A percentile compares a stretch with the other conserved stretches of the same genome.
Conservation (phyloP, 2,797 vertebrate genomes). For the Diglossa cyanea region DNA sequence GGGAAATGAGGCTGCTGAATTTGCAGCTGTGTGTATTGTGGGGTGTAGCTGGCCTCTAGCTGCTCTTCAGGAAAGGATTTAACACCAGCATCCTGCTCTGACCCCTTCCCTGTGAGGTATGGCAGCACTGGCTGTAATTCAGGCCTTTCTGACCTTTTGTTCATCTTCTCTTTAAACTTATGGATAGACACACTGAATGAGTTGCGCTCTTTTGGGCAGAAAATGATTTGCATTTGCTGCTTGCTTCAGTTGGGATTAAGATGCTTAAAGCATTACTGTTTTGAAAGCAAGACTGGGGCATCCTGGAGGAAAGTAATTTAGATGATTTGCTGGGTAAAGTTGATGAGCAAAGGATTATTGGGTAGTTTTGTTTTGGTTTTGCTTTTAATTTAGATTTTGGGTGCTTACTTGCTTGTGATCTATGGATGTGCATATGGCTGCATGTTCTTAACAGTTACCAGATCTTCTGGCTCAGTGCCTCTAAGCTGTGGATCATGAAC, state of each 20-base stretch:
- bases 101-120: background rate
- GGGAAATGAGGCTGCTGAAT: background rate
- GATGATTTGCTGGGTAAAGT: background rate
- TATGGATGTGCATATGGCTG: background rate
- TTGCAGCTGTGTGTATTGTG: background rate
- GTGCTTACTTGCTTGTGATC: background rate
- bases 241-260: background rate
- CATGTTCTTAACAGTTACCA: background rate
- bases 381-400: background rate
- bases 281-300: background rate
- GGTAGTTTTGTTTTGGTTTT: background rate
- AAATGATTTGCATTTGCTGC: background rate
- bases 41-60: background rate
- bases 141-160: background rate
- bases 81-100: background rate
- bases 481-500: background rate
- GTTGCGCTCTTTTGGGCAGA: background rate
- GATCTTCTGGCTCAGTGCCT: background rate
- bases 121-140: background rate
- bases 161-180: background rate
- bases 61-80: background rate
- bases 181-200: background rate
- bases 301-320: background rate
- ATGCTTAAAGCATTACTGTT: background rate
- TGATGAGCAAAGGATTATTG: background rate